A percentile compares a stretch with the other conserved stretches of the same genome.
Evolutionary conservation across 2,113 vertebrate genomes (phyloP).

Genomic region (Heteronetta atricapilla): DNA sequence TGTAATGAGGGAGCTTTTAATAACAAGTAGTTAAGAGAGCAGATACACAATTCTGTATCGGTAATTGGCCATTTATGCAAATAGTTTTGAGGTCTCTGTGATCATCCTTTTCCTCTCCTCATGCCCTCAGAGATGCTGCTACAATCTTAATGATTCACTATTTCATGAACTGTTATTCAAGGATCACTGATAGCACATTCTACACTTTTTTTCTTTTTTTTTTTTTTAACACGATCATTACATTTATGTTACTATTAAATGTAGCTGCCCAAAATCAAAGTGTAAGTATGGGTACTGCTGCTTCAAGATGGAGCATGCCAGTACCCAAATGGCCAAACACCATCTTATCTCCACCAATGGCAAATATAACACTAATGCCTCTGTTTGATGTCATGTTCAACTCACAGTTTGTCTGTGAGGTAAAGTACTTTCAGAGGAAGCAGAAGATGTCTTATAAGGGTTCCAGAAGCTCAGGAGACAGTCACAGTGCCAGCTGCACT

Average conservation of each 20-base stretch:
- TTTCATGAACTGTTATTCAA: not conserved
- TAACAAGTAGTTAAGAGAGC: not conserved
- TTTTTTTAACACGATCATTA: not conserved
- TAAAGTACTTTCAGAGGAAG: not conserved
- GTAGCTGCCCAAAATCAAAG: not conserved
- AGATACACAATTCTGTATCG: not conserved
- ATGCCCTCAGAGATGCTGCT: not conserved
- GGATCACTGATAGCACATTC: not conserved
- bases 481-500: not conserved
- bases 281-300: not conserved
- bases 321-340: not conserved
- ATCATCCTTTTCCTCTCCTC: not conserved
- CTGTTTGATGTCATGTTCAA: not conserved
- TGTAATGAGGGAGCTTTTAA: not conserved
- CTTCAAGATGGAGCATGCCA: not conserved
- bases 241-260: not conserved
- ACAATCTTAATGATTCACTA: not conserved
- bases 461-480: not conserved
- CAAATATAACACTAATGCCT: not conserved
- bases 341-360: not conserved
- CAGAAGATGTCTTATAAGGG: not conserved
- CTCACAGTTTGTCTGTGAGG: not conserved
- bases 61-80: not conserved
- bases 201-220: not conserved
- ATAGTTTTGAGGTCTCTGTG: not conserved